Conservation (phyloP, 1,140 invertebrate genomes). For the Piezodorus guildinii region DNA sequence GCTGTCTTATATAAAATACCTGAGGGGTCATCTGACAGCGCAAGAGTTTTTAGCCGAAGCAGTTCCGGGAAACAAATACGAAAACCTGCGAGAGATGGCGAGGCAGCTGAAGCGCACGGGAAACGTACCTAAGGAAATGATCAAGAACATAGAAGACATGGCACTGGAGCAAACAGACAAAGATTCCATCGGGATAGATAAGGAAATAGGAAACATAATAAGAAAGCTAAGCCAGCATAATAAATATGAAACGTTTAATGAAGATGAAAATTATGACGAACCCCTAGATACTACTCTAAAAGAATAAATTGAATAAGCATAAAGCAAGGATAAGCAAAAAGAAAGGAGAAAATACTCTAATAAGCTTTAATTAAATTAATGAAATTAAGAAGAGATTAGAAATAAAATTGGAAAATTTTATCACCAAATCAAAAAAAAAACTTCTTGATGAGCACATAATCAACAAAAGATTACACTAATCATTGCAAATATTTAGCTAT, state of each 20-base stretch:
- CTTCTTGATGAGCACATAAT: too few relatives aligned
- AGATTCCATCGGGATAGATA: neutral
- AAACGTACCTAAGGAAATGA: constrained; percentile 9
- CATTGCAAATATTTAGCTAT: too few relatives aligned
- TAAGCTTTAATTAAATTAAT: too few relatives aligned
- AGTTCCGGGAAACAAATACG: neutral
- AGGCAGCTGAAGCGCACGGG: constrained; percentile 8
- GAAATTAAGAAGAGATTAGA: too few relatives aligned
- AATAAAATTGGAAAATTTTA: too few relatives aligned
- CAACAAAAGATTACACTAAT: too few relatives aligned
- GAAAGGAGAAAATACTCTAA: too few relatives aligned
- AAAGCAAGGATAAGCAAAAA: too few relatives aligned
- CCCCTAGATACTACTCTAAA: too few relatives aligned
- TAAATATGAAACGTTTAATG: neutral
- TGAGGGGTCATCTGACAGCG: constrained; percentile 4
- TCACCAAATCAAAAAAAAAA: too few relatives aligned
- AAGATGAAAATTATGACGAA: constrained; percentile 12
- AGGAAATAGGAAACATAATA: neutral
- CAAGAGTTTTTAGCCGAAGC: constrained; percentile 20
- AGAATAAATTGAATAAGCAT: too few relatives aligned
- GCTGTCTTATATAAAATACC: constrained; percentile 7
- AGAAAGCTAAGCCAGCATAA: constrained; percentile 1
- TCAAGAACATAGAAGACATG: constrained; percentile 14
- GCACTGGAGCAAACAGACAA: neutral
- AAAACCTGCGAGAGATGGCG: constrained; percentile 15